Percentiles rank a stretch among this genome's conserved stretches.
Conservation (phyloP, 2,888 invertebrate genomes). For the Nephrotoma flavescens region DNA sequence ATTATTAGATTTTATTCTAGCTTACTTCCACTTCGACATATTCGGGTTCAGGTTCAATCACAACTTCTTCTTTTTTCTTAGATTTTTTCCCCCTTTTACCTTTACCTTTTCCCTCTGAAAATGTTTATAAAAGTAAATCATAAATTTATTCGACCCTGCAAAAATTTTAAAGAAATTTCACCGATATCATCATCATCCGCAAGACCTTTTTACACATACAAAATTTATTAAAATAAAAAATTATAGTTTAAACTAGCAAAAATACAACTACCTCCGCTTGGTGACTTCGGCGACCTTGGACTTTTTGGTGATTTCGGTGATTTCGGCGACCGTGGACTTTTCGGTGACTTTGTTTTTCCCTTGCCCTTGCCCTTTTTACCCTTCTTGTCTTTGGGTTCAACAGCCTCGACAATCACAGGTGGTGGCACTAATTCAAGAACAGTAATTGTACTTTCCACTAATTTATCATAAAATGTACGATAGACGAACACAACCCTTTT, state of each 20-base stretch:
- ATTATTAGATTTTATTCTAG: background rate
- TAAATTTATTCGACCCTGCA: slow-evolving; percentile 4
- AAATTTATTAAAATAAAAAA: background rate
- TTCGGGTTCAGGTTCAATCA: slow-evolving; percentile 15
- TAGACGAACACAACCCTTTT: slow-evolving; percentile 49
- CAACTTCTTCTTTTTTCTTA: slow-evolving; percentile 1
- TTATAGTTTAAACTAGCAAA: background rate
- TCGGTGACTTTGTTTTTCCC: slow-evolving; percentile 13
- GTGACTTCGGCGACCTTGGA: background rate
- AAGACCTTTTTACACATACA: background rate
- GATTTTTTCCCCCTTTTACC: background rate
- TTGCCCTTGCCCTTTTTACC: slow-evolving; percentile 24
- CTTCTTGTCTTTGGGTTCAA: background rate
- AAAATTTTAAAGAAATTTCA: background rate
- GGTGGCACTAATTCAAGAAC: slow-evolving; percentile 38
- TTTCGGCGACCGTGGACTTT: background rate
- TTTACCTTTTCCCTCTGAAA: background rate
- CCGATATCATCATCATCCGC: slow-evolving; percentile 8
- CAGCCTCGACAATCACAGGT: background rate
- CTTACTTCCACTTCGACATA: slow-evolving; percentile 29
- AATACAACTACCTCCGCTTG: background rate
- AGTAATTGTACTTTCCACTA: slow-evolving; percentile 59
- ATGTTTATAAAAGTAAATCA: background rate
- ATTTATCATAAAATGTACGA: slow-evolving; percentile 54
- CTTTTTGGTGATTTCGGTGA: background rate